phyloP scores from a whole-genome alignment of 1,140 invertebrate genomes.

The Panulirus ornatus region DNA sequence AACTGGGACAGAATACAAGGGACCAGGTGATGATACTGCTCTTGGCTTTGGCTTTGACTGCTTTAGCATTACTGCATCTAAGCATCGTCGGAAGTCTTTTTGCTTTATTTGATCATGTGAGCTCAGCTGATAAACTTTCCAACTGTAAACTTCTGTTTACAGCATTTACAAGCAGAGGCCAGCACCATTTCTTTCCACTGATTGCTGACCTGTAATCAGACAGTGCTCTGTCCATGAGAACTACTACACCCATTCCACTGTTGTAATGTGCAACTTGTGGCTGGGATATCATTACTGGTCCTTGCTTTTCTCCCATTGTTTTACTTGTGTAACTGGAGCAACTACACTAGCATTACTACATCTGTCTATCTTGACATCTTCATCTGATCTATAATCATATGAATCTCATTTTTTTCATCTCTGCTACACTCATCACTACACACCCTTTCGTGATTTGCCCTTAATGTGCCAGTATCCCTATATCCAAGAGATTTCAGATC shows the following conservation, averaged over 20 bases:
- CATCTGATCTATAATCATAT: constrained; percentile 48
- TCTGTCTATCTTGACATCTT: constrained; percentile 39
- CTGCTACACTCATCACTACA: constrained; percentile 16
- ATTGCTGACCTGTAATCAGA: constrained; percentile 40
- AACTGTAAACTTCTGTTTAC: constrained; percentile 50
- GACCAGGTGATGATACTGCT: constrained; percentile 22
- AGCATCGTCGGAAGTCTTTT: constrained; percentile 47
- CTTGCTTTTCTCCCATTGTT: constrained; percentile 47
- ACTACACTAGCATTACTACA: constrained; percentile 40
- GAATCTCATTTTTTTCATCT: constrained; percentile 48
- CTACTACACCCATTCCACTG: constrained; percentile 39
- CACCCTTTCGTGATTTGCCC: constrained; percentile 52
- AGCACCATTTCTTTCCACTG: constrained; percentile 67
- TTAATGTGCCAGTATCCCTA: constrained; percentile 46
- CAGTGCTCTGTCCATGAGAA: constrained; percentile 45
- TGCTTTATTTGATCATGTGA: constrained; percentile 32
- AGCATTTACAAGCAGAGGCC: constrained; percentile 42
- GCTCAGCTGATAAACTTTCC: constrained; percentile 31
- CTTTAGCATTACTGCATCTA: constrained; percentile 49
- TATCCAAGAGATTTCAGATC: constrained; percentile 38
- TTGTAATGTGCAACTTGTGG: constrained; percentile 36
- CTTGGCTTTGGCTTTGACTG: constrained; percentile 47
- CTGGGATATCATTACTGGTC: neutral
- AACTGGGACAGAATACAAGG: constrained; percentile 30
- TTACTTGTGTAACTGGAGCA: constrained; percentile 16